Conservation (phyloP, 1,140 invertebrate species). For the Branchinecta lynchi region DNA sequence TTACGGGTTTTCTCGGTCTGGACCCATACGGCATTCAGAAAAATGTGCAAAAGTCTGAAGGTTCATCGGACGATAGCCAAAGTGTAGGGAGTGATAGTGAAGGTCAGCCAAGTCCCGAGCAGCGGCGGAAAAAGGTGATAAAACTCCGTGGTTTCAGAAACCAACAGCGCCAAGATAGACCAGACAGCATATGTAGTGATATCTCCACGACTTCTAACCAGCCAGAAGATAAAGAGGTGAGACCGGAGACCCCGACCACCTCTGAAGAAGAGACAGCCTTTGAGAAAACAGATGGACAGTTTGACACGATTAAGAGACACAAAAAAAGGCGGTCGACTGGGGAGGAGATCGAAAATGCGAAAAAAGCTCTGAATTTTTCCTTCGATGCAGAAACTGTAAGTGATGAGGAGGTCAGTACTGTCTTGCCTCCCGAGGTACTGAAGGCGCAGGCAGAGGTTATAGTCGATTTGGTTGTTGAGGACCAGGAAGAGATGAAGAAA, state of each 20-base stretch:
- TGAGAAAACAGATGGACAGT: constrained; percentile 51
- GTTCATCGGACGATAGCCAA: constrained; percentile 52
- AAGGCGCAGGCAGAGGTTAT: not conserved
- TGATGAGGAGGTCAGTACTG: not conserved
- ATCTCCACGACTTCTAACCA: not conserved
- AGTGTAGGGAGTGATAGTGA: constrained; percentile 70
- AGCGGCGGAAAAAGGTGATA: constrained; percentile 57
- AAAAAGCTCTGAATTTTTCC: constrained; percentile 13
- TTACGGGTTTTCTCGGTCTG: constrained; percentile 67
- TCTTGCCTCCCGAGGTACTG: not conserved
- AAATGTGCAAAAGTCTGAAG: constrained; percentile 6
- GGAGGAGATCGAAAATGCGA: constrained; percentile 32
- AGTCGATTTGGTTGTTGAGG: too few species aligned
- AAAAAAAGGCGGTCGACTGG: constrained; percentile 43
- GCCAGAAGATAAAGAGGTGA: constrained; percentile 14
- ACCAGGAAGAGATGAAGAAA: constrained; percentile 30
- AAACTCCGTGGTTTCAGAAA: constrained; percentile 44
- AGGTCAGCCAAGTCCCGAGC: constrained; percentile 65
- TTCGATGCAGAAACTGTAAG: not conserved
- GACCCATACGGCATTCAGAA: constrained; percentile 28
- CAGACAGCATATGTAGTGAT: constrained; percentile 21
- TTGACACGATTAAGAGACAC: constrained; percentile 66
- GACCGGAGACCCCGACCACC: constrained; percentile 15
- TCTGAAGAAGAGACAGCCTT: constrained; percentile 33
- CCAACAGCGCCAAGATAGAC: not conserved